phyloP scores from a whole-genome alignment of 1,140 invertebrate genomes.

The Phocides pigmalion region DNA sequence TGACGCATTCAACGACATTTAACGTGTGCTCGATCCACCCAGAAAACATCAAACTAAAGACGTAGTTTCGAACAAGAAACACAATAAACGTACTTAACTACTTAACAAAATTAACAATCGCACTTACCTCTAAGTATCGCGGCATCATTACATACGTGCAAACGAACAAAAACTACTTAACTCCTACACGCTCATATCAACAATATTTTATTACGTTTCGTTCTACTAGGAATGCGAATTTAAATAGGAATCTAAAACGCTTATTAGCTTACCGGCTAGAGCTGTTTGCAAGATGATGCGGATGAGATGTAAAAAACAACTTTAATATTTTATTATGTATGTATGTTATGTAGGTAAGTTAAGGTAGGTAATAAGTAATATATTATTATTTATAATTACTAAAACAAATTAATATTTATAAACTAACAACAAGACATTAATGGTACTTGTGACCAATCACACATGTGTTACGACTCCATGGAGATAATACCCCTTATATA shows the following conservation, averaged over 20 bases:
- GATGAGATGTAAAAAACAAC: not conserved
- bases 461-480: no score
- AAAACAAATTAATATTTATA: no score
- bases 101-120: constrained; percentile 8
- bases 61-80: constrained; percentile 11
- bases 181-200: constrained; percentile 24
- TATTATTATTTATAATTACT: no score
- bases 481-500: no score
- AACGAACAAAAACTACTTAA: constrained; percentile 8
- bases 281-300: constrained; percentile 19
- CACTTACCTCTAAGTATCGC: not conserved
- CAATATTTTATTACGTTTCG: constrained; percentile 24
- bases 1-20: constrained; percentile 46
- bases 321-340: not conserved
- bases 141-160: constrained; percentile 5
- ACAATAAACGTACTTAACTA: not conserved
- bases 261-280: not conserved
- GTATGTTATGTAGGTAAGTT: not conserved
- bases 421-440: no score
- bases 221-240: constrained; percentile 23
- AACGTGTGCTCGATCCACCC: constrained; percentile 40
- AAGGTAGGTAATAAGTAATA: no score
- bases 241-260: constrained; percentile 23
- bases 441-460: no score
- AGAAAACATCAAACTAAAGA: constrained; percentile 39